Percentiles rank a stretch among this genome's conserved stretches.
Conservation (phyloP, 2,797 vertebrate genomes). For the Melanotaenia trifasciata region DNA sequence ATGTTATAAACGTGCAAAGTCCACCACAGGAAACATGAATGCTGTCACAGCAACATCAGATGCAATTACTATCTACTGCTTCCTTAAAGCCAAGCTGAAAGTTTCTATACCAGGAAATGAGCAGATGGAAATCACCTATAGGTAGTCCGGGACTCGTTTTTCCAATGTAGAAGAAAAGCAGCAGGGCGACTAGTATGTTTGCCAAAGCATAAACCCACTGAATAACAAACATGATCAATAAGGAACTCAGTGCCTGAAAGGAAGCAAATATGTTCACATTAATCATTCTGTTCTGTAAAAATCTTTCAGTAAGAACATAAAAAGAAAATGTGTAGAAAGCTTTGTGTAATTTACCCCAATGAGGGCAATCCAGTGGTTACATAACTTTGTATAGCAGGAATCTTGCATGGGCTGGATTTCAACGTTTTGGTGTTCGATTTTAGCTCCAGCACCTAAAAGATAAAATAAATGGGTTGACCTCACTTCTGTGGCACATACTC, state of each 20-base stretch:
- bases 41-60: background rate
- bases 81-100: background rate
- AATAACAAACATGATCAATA: conserved; percentile 95
- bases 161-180: conserved; percentile 95
- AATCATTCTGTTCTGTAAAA: background rate
- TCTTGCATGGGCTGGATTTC: conserved; percentile 83
- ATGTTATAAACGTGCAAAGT: background rate
- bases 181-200: conserved; percentile 86
- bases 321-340: background rate
- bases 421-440: conserved; percentile 81
- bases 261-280: conserved; percentile 3
- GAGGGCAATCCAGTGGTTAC: conserved; percentile 93
- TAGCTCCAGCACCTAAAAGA: conserved; percentile 73
- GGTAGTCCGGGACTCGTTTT: conserved; percentile 93
- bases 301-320: background rate
- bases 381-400: conserved; percentile 85
- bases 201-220: conserved; percentile 94
- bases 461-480: conserved; percentile 1
- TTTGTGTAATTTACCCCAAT: conserved; percentile 85
- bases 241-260: conserved; percentile 87
- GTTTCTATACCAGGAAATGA: conserved; percentile 9
- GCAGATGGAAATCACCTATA: conserved; percentile 81
- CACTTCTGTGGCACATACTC: background rate
- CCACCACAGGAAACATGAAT: background rate
- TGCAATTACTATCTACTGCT: background rate